Conservation (phyloP, 1,140 invertebrate genomes). For the Diuraphis noxia region DNA sequence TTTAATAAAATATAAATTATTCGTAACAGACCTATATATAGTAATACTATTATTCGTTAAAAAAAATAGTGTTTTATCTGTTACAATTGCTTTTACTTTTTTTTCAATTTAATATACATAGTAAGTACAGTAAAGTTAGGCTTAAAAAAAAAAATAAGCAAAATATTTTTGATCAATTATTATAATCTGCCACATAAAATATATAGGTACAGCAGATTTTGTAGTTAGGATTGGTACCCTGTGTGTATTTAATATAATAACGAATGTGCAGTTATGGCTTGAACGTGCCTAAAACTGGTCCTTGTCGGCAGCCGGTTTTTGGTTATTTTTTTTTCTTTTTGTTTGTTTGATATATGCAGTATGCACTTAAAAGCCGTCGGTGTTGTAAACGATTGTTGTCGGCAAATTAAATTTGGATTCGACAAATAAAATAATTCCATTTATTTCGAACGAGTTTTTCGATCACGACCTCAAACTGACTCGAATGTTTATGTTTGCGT, state of each 20-base stretch:
- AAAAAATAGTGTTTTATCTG: neutral
- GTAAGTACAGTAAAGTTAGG: neutral
- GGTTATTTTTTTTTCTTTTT: neutral
- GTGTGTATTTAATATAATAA: neutral
- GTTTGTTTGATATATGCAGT: neutral
- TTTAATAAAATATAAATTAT: no score
- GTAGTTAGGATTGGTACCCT: neutral
- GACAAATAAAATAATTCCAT: slow-evolving; percentile 23
- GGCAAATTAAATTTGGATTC: slow-evolving; percentile 35
- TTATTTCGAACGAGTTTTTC: slow-evolving; percentile 18
- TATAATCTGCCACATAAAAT: neutral
- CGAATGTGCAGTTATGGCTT: neutral
- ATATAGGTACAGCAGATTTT: neutral
- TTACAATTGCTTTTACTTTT: neutral
- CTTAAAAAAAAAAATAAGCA: neutral
- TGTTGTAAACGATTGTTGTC: slow-evolving; percentile 27
- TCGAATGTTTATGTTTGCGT: slow-evolving; percentile 1
- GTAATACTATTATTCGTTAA: neutral
- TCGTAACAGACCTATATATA: neutral
- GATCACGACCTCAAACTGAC: neutral
- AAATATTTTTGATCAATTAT: neutral
- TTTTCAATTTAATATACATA: neutral
- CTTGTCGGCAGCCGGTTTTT: slow-evolving; percentile 13
- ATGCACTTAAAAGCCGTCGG: slow-evolving; percentile 29
- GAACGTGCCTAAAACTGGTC: slow-evolving; percentile 33